Conservation (phyloP, 2,888 invertebrate species). For the Acanthosepion lycidas region DNA sequence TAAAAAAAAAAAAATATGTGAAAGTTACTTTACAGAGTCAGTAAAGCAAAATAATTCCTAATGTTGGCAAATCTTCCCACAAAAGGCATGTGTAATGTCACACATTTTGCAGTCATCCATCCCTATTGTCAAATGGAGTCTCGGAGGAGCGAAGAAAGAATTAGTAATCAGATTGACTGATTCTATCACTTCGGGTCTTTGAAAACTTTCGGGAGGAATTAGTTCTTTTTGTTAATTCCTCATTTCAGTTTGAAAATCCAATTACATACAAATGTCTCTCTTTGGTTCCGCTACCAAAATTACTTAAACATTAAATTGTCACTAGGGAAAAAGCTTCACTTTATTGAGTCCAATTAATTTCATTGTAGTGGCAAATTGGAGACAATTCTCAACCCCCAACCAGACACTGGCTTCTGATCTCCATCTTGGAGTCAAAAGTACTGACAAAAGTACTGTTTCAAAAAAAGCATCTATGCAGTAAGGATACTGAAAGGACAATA, state of each 20-base stretch:
- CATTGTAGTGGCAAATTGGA: neutral
- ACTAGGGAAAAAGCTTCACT: neutral
- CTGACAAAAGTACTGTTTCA: neutral
- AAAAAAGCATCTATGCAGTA: neutral
- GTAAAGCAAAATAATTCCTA: neutral
- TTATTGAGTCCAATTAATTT: conserved; percentile 13
- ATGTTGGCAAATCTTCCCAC: conserved; percentile 1
- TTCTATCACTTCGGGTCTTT: neutral
- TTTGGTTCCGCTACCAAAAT: neutral
- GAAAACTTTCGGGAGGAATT: neutral
- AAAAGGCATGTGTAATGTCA: neutral
- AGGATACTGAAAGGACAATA: neutral
- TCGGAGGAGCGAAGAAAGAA: neutral
- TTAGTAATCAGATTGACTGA: conserved; percentile 21
- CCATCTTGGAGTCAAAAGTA: neutral
- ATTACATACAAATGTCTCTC: neutral
- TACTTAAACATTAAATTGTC: neutral
- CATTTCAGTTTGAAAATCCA: neutral
- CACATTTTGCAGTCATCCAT: neutral
- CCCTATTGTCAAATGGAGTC: neutral
- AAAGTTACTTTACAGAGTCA: neutral
- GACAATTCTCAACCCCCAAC: neutral
- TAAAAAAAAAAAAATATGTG: neutral
- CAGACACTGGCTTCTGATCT: neutral
- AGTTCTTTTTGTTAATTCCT: conserved; percentile 15